Evolutionary conservation across 1,140 invertebrate genomes (phyloP).

Genomic region (Hermatobates lingyangjiaoensis): DNA sequence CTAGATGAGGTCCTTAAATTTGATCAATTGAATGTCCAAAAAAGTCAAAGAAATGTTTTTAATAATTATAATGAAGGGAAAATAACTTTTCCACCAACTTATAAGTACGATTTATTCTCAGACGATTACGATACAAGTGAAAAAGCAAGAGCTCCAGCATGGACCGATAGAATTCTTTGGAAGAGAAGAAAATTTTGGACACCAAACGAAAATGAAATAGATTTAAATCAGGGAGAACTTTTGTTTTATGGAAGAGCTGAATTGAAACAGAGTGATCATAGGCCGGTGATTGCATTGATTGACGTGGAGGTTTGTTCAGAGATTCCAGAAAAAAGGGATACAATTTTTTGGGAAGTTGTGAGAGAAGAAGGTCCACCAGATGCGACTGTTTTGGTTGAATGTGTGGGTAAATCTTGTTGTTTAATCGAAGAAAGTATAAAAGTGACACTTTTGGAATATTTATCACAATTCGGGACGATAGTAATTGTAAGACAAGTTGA

Average conservation of each 20-base stretch:
- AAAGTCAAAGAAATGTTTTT: slow-evolving; percentile 72
- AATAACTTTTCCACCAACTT: slow-evolving; percentile 87
- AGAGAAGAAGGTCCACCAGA: slow-evolving; percentile 80
- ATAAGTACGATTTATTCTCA: slow-evolving; percentile 97
- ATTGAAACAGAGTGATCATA: slow-evolving; percentile 94
- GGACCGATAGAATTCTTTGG: slow-evolving; percentile 94
- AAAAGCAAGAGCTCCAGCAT: slow-evolving; percentile 89
- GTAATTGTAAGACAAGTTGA: slow-evolving; percentile 84
- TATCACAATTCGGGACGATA: slow-evolving; percentile 62
- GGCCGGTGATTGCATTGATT: slow-evolving; percentile 77
- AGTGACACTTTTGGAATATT: slow-evolving; percentile 44
- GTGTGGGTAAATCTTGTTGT: slow-evolving; percentile 20
- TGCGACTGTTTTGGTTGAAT: slow-evolving; percentile 57
- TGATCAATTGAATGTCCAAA: slow-evolving; percentile 77
- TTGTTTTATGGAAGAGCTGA: slow-evolving; percentile 82
- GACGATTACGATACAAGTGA: slow-evolving; percentile 99
- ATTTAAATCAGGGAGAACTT: slow-evolving; percentile 57
- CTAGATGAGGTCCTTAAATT: slow-evolving; percentile 55
- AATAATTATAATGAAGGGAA: slow-evolving; percentile 81
- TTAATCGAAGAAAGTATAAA: slow-evolving; percentile 47
- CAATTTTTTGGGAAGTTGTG: slow-evolving; percentile 69
- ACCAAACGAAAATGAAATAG: slow-evolving; percentile 30
- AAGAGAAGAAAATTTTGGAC: slow-evolving; percentile 50
- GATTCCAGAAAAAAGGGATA: slow-evolving; percentile 45
- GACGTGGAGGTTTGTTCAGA: slow-evolving; percentile 72